A percentile compares a stretch with the other conserved stretches of the same genome.
Conservation (phyloP, 2,797 vertebrate genomes). For the Crocodylus rhombifer region DNA sequence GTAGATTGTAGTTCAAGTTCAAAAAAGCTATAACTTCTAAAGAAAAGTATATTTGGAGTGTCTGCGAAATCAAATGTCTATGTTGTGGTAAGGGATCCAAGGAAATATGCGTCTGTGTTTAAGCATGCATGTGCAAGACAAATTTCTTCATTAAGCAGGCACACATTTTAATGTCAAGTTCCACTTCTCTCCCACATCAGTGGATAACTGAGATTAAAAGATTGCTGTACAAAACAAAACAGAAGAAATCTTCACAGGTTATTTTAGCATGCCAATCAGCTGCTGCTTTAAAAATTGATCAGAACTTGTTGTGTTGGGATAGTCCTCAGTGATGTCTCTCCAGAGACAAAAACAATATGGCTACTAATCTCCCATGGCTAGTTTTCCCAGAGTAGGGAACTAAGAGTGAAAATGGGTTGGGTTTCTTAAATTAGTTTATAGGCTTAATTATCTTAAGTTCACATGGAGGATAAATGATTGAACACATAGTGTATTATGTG, state of each 20-base stretch:
- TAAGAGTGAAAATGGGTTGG: too few species aligned
- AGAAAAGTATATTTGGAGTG: background rate
- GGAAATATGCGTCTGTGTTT: background rate
- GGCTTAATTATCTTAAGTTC: too few species aligned
- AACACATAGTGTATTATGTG: too few species aligned
- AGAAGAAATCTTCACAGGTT: conserved; percentile 21
- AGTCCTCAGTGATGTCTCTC: conserved; percentile 9
- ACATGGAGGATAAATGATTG: too few species aligned
- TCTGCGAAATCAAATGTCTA: background rate
- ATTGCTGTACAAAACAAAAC: conserved; percentile 3
- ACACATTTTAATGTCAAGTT: conserved; percentile 38
- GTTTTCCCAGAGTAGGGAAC: too few species aligned
- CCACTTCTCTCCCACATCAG: background rate
- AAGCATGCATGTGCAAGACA: background rate
- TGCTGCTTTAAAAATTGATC: conserved; percentile 61
- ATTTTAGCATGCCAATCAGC: conserved; percentile 56
- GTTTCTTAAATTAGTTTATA: too few species aligned
- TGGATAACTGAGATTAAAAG: conserved; percentile 31
- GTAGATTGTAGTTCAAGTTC: background rate
- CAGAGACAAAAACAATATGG: conserved; percentile 63
- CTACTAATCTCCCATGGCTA: conserved; percentile 61
- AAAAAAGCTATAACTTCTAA: background rate
- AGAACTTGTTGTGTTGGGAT: conserved; percentile 56
- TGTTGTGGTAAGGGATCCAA: background rate
- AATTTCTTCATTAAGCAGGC: background rate